Base-by-base conservation (phyloP, 2,797 vertebrate genomes). In the Sebastolobus altivelis region DNA sequence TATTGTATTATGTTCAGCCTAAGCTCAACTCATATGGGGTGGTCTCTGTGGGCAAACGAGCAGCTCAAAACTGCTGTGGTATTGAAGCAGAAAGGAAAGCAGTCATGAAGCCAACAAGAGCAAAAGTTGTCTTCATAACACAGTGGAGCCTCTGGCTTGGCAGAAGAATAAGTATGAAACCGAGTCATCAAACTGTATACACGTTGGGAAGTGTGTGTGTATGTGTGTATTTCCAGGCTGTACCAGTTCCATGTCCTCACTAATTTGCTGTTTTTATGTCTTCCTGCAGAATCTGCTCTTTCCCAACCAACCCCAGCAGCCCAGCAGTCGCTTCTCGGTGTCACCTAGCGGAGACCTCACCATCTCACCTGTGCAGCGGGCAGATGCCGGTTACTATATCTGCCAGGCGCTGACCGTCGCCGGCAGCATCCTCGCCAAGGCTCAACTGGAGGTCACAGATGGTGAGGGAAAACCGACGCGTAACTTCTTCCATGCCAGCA, bases 391-490 rank as follows among this genome's bases (percentile, higher is more conserved):
- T 65, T 99, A 98, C 94, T 99, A 99, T 89, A 98, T 99, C 94
- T 99, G 99, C 94, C 99, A 99, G 94, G 98, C 99, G 2, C 94
- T 99, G 87, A 99, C 98, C 1, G 98, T 99, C 86, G 99, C 98
- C 60, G 99, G 99, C 91, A 99, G 98, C 90, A 99, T 99, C 90
- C 96, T 99, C 85, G 98, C 99, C 93, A 99, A 99, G 91, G 98
- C 99, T 88, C 98, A 99, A 92, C 96, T 99, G 95, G 99, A 99
- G 95, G 98, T 99, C 94, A 99, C 98, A 92, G 99, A 99, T 92
- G 98, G 99, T 99, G 92, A 96, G 97, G 89, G 22, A 71, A 78
- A 83, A 74, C 66, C 56, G 61, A 75, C 8, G 14, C 38, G 40
- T 80, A 70, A 65, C 76, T 77, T 65, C 35, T 68, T 68, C 54